Evolutionary conservation across 2,113 vertebrate species (phyloP).

Genomic region (Nibea albiflora): DNA sequence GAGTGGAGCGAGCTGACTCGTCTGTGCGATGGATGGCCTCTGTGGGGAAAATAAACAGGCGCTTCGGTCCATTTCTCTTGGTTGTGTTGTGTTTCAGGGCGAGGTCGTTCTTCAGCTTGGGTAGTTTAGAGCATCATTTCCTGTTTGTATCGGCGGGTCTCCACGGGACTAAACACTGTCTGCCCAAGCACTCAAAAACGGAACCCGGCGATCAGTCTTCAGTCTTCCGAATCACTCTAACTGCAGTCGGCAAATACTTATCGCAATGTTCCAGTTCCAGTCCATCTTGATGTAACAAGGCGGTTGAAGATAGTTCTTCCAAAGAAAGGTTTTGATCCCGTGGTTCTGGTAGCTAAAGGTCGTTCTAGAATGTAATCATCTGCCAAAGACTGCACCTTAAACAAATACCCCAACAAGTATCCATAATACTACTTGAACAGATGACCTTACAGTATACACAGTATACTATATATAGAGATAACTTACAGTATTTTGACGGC

Average conservation of each 20-base stretch:
- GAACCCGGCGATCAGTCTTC: neutral
- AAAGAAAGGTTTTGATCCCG: neutral
- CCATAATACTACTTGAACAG: too few relatives aligned
- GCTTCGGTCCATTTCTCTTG: neutral
- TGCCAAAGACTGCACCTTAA: neutral
- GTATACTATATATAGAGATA: too few relatives aligned
- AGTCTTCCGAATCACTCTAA: neutral
- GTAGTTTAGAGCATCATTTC: constrained; percentile 52
- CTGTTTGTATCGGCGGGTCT: constrained; percentile 53
- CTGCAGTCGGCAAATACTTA: neutral
- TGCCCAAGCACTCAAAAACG: neutral
- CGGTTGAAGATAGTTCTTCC: neutral
- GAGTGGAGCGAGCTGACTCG: neutral
- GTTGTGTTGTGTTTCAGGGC: constrained; percentile 19
- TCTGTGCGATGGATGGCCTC: neutral
- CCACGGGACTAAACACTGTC: constrained; percentile 7
- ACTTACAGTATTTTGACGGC: too few relatives aligned
- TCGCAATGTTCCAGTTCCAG: neutral
- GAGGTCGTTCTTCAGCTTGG: neutral
- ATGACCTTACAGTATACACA: too few relatives aligned
- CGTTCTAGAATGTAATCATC: too few relatives aligned
- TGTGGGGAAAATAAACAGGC: neutral
- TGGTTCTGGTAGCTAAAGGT: neutral
- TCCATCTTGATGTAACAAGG: neutral
- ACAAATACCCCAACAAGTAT: too few relatives aligned